Evolutionary conservation across 2,797 vertebrate genomes (phyloP).

Genomic region (Tachyglossus aculeatus): DNA sequence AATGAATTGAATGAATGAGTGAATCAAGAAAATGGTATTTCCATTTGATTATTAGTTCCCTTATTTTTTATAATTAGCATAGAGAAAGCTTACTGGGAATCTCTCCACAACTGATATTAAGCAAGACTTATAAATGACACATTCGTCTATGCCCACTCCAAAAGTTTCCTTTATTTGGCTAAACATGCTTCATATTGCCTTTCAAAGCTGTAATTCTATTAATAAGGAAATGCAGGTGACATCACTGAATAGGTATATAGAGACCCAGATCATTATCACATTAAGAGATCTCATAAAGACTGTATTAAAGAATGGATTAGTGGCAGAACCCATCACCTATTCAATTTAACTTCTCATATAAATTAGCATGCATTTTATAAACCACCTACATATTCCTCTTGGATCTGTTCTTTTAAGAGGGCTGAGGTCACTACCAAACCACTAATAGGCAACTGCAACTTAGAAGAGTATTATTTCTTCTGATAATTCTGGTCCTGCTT

Average conservation of each 20-base stretch:
- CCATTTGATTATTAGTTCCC: too few species aligned
- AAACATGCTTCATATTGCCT: neutral
- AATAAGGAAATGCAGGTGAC: slow-evolving; percentile 1
- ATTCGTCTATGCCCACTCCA: too few species aligned
- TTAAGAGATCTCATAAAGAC: neutral
- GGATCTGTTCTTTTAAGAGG: slow-evolving; percentile 1
- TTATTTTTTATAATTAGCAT: too few species aligned
- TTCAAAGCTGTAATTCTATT: neutral
- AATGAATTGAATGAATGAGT: too few species aligned
- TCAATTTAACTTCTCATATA: neutral
- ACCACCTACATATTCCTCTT: neutral
- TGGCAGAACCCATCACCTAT: neutral
- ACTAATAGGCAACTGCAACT: neutral
- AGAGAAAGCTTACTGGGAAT: too few species aligned
- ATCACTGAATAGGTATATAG: too few species aligned
- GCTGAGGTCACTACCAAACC: neutral
- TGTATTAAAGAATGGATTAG: slow-evolving; percentile 1
- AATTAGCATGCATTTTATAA: slow-evolving; percentile 5
- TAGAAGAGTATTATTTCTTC: neutral
- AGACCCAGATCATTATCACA: neutral
- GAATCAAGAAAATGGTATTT: too few species aligned
- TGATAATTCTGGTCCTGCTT: neutral
- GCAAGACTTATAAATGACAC: too few species aligned
- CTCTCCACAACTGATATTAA: too few species aligned
- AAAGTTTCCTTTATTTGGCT: too few species aligned